Percentiles rank a stretch among this genome's conserved stretches.
Evolutionary conservation across 2,113 vertebrate genomes (phyloP).

Genomic region (Sapajus apella): DNA sequence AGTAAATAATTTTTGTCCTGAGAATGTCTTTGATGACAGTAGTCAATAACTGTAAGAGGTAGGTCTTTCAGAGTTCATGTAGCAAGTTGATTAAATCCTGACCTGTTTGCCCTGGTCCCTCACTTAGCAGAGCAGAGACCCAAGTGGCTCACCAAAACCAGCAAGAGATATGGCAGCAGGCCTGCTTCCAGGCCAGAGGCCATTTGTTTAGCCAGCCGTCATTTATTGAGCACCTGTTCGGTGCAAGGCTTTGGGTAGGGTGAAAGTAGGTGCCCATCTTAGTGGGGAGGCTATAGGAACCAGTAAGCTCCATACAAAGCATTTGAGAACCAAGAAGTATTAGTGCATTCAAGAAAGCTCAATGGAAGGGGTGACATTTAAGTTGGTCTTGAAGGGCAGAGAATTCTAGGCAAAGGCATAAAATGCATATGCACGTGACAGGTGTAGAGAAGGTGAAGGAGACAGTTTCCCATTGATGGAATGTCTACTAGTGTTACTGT

Average conservation of each 20-base stretch:
- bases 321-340: background rate
- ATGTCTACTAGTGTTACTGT: background rate
- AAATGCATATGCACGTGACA: background rate
- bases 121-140: background rate
- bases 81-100: slow-evolving; percentile 38
- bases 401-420: background rate
- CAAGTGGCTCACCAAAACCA: background rate
- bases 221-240: background rate
- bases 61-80: background rate
- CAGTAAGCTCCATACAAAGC: background rate
- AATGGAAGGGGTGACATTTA: background rate
- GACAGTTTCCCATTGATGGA: background rate
- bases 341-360: background rate
- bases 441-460: background rate
- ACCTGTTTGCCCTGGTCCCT: background rate
- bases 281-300: background rate
- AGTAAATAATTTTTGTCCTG: background rate
- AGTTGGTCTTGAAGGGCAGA: background rate
- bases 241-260: background rate
- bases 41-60: background rate
- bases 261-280: background rate
- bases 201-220: background rate
- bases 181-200: background rate
- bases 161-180: background rate
- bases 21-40: slow-evolving; percentile 15